Base-by-base conservation (phyloP, 1,140 invertebrate genomes). In the Temnothorax nylanderi region DNA sequence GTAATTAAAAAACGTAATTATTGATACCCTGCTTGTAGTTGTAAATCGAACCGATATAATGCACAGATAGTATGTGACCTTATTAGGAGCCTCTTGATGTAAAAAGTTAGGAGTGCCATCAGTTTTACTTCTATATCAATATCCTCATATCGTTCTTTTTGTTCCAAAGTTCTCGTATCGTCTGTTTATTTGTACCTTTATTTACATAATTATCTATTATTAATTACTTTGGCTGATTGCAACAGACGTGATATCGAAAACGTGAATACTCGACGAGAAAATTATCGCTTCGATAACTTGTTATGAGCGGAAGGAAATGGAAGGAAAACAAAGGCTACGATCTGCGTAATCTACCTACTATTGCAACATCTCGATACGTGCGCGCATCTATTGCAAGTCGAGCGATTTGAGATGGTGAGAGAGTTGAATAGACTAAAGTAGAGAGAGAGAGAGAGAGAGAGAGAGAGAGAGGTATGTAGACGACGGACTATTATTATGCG, bases 401-500 rank as follows among this genome's bases (percentile, higher is more conserved):
- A 51, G n/a, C 34, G 72, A 77, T 77, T 62, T 62, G 60, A 62
- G 13, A 64, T 44, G 13, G 8, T 58, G 21, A 58, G 34, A 69
- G 10, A 49, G 78, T 21, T 34, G n/a, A 54, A 44, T 54, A 44
- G 41, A 2, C 3, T 13, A 34, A 26, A 26, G 26, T 26, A 32
- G 74, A 18, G 8, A 21, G 75, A 37, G 26, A 13, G 47, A 13
- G 18, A 1, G 41, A 5, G 16, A 1, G 18, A 1, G 10, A 13
- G n/a, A 11, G 69, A 44, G 32, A n/a, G 41, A 16, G 18, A 6
- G 37, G 34, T 21, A 56, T 47, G 58, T 64, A 72, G 49, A 3
- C 62, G n/a, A 44, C 74, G 44, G 65, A 6, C 67, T 69, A 85
- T 87, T 90, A 88, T 86, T 88, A 82, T 85, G 54, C 90, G 88